Percentiles rank a stretch among this genome's conserved stretches.
Evolutionary conservation across 2,797 vertebrate genomes (phyloP).

Genomic region (Spinibarbus caldwelli): DNA sequence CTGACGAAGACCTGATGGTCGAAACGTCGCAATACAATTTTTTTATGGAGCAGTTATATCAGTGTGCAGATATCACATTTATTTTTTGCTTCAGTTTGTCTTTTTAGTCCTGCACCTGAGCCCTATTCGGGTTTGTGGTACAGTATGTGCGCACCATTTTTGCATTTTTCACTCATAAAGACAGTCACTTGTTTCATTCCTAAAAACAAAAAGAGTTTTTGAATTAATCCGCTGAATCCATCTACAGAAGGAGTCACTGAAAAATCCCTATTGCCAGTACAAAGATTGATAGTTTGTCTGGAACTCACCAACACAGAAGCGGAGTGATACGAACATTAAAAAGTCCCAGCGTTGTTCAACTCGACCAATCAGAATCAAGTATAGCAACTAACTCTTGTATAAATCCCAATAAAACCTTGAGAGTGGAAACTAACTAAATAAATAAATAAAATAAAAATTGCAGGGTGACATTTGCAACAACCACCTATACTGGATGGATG

Average conservation of each 20-base stretch:
- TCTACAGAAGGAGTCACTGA: background rate
- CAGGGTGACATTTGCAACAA: conserved; percentile 9
- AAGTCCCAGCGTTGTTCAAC: background rate
- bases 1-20: no score
- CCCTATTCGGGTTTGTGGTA: no score
- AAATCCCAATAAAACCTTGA: background rate
- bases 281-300: background rate
- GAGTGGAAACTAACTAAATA: background rate
- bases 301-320: background rate
- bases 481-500: conserved; percentile 4
- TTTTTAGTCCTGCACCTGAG: no score
- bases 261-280: no score
- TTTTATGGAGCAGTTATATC: no score
- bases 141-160: no score
- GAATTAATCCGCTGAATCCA: background rate
- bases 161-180: no score
- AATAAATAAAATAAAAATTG: background rate
- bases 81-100: no score
- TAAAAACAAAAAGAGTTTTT: background rate
- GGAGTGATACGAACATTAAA: no score
- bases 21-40: no score
- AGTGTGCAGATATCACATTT: no score
- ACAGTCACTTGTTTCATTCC: background rate
- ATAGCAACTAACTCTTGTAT: background rate
- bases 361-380: background rate